Evolutionary conservation across 2,797 vertebrate species (phyloP).

Genomic region (Botia kubotai): DNA sequence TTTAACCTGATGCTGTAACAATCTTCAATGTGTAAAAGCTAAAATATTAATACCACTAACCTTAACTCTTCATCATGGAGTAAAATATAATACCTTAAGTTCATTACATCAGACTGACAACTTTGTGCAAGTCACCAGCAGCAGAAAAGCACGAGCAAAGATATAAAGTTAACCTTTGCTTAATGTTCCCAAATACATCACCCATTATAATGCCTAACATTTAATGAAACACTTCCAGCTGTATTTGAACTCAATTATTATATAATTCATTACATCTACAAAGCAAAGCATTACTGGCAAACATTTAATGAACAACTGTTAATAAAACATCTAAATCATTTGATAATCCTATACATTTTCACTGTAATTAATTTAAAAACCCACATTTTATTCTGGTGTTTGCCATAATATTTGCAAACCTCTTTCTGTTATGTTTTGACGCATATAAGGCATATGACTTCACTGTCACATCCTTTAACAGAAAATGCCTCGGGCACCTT

Average conservation of each 20-base stretch:
- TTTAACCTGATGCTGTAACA: background rate
- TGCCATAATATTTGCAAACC: background rate
- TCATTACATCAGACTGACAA: background rate
- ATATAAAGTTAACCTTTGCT: background rate
- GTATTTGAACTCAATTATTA: background rate
- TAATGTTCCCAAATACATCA: background rate
- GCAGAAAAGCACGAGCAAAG: background rate
- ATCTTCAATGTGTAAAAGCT: no score
- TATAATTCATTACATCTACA: background rate
- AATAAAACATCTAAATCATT: background rate
- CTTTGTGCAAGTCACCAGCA: background rate
- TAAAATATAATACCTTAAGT: background rate
- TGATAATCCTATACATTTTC: background rate
- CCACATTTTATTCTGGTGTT: background rate
- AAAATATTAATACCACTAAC: no score
- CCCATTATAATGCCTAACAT: background rate
- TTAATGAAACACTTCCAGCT: background rate
- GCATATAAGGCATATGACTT: background rate
- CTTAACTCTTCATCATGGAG: background rate
- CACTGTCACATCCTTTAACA: background rate
- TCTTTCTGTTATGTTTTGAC: constrained; percentile 2
- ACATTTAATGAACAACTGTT: background rate
- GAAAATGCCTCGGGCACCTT: background rate
- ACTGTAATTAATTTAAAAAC: background rate
- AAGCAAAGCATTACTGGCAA: background rate